Evolutionary conservation across 1,140 invertebrate species (phyloP).

Genomic region (Vanessa tameamea): DNA sequence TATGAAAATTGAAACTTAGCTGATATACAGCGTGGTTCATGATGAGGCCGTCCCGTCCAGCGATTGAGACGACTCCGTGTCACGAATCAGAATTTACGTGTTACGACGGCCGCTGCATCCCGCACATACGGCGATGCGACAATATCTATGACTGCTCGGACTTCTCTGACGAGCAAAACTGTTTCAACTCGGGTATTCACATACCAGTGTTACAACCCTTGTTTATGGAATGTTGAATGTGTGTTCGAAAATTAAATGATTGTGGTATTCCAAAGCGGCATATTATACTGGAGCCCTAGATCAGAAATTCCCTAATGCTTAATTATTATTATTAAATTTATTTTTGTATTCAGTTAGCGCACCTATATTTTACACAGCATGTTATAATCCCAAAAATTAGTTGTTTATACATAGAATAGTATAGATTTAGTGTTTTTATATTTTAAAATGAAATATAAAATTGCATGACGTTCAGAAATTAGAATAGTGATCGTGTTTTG

Average conservation of each 20-base stretch:
- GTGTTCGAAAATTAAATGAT: conserved; percentile 20
- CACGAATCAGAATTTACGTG: conserved; percentile 83
- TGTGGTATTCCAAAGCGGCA: conserved; percentile 24
- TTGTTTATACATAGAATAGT: no score
- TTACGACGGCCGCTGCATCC: conserved; percentile 84
- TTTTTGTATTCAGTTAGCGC: neutral
- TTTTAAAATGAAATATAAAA: no score
- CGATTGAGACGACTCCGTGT: conserved; percentile 61
- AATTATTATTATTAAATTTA: neutral
- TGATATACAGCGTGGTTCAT: conserved; percentile 64
- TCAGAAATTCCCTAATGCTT: neutral
- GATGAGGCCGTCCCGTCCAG: conserved; percentile 56
- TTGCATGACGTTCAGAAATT: no score
- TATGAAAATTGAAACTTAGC: conserved; percentile 33
- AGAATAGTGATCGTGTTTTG: no score
- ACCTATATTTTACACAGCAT: neutral
- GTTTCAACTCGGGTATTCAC: conserved; percentile 82
- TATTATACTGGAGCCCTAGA: conserved; percentile 5
- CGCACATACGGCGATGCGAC: conserved; percentile 89
- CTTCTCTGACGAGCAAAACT: conserved; percentile 95
- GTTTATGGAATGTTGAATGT: conserved; percentile 51
- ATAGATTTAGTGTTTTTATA: no score
- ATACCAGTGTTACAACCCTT: conserved; percentile 34
- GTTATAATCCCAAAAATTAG: no score
- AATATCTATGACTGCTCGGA: conserved; percentile 94